phyloP scores from a whole-genome alignment of 2,797 vertebrate species.

The Aulostomus chinensis region DNA sequence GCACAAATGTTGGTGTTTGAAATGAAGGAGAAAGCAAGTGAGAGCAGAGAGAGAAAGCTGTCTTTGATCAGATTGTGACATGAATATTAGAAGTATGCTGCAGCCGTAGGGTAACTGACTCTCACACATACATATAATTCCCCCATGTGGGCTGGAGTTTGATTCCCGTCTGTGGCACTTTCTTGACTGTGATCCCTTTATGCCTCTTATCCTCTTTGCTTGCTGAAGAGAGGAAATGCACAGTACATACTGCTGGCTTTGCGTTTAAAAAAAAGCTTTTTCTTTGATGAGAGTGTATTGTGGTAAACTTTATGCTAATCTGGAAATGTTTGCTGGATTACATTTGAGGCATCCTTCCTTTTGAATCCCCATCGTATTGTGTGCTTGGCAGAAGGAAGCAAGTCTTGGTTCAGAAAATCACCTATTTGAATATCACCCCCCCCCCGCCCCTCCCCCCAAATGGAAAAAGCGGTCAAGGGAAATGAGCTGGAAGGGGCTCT shows the following conservation, averaged over 20 bases:
- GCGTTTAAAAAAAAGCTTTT: constrained; percentile 20
- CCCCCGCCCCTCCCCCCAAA: no score
- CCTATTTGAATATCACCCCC: constrained; percentile 50
- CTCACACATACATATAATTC: constrained; percentile 54
- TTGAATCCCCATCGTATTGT: constrained; percentile 26
- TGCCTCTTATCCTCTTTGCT: constrained; percentile 54
- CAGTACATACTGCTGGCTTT: constrained; percentile 34
- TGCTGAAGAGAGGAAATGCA: constrained; percentile 23
- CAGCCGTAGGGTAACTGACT: constrained; percentile 42
- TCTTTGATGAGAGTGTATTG: constrained; percentile 46
- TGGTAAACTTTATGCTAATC: constrained; percentile 65
- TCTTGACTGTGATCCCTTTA: constrained; percentile 53
- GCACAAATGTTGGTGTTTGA: constrained; percentile 2
- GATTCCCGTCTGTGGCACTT: constrained; percentile 52
- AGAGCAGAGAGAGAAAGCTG: no score
- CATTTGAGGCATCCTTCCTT: constrained; percentile 28
- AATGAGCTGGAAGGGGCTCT: constrained; percentile 25
- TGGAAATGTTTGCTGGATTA: constrained; percentile 49
- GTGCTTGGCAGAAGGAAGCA: constrained; percentile 15
- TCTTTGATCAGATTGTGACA: constrained; percentile 62
- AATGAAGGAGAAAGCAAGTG: constrained; percentile 1
- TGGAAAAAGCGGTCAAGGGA: constrained; percentile 28
- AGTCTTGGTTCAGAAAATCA: no score
- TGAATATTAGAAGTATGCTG: constrained; percentile 49
- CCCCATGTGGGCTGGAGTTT: constrained; percentile 45